These are phyloP conservation scores for Nesogale talazaci DNA, from an alignment of 2,113 vertebrate species.

Conservation along the genomic window DNA sequence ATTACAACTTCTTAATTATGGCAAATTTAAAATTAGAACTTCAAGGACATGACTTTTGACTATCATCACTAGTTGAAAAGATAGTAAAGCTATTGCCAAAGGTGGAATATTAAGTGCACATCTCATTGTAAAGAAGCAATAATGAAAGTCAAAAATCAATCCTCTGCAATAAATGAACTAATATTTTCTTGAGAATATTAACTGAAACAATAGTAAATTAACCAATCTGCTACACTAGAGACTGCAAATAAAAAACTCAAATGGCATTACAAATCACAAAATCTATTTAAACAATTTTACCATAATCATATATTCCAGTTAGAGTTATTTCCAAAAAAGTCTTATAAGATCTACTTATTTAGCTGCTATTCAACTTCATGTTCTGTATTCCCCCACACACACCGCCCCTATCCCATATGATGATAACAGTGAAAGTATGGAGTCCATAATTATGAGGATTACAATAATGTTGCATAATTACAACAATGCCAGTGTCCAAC, in stretches of 20 bases:
- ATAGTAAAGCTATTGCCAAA: not conserved
- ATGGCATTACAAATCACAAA: slow-evolving; percentile 39
- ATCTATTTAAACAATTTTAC: not conserved
- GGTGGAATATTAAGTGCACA: slow-evolving; percentile 1
- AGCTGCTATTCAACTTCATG: slow-evolving; percentile 3
- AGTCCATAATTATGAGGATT: not conserved
- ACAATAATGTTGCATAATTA: not conserved
- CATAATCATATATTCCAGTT: not conserved
- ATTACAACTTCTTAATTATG: not conserved
- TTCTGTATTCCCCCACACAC: not conserved
- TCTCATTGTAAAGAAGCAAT: not conserved
- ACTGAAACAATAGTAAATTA: slow-evolving; percentile 15
- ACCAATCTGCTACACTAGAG: not conserved
- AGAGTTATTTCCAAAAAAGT: not conserved
- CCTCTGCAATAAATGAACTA: not conserved
- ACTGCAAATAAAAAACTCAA: not conserved
- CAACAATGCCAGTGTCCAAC: not conserved
- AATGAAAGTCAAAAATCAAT: not conserved
- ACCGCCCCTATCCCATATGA: not conserved
- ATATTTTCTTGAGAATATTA: not conserved
- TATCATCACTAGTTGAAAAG: not conserved
- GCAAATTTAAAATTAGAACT: not conserved
- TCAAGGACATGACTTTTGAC: not conserved
- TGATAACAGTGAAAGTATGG: not conserved
- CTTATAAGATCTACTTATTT: not conserved